Percentiles rank a stretch among this genome's conserved stretches.
Conservation (phyloP, 1,140 invertebrate species). For the Platyscapa corneri region DNA sequence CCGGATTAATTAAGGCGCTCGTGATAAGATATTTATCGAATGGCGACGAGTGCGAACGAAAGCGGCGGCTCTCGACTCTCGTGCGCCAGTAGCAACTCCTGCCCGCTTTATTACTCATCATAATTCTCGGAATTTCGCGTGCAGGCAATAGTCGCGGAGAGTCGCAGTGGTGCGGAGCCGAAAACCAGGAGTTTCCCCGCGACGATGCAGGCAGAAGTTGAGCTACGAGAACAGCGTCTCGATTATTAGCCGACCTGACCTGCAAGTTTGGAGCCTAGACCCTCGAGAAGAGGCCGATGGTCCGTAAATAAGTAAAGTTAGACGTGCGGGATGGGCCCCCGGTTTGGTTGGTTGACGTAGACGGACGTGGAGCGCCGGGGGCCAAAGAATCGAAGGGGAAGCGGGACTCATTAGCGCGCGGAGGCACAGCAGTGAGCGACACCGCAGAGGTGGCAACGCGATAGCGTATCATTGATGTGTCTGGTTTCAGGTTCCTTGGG, state of each 20-base stretch:
- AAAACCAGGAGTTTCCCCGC: too few species aligned
- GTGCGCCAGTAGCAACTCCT: too few species aligned
- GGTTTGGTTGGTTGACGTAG: too few species aligned
- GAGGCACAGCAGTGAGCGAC: background rate
- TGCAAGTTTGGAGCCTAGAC: background rate
- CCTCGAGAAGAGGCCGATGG: background rate
- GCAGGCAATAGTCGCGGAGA: too few species aligned
- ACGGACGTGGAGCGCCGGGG: background rate
- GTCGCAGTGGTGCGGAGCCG: too few species aligned
- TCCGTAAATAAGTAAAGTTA: background rate
- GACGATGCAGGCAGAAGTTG: background rate
- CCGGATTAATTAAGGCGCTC: too few species aligned
- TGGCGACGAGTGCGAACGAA: too few species aligned
- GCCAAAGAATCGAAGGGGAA: background rate
- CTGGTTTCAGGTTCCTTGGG: conserved; percentile 84
- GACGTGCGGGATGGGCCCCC: background rate
- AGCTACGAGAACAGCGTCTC: background rate
- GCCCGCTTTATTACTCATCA: too few species aligned
- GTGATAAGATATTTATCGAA: too few species aligned
- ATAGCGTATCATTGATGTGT: background rate
- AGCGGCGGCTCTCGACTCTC: too few species aligned
- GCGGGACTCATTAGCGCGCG: conserved; percentile 1
- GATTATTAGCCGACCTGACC: background rate
- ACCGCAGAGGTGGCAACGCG: background rate
- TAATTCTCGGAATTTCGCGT: too few species aligned